These are phyloP conservation scores for Timandra comae DNA, from an alignment of 2,888 invertebrate species.

Conservation along the genomic window DNA sequence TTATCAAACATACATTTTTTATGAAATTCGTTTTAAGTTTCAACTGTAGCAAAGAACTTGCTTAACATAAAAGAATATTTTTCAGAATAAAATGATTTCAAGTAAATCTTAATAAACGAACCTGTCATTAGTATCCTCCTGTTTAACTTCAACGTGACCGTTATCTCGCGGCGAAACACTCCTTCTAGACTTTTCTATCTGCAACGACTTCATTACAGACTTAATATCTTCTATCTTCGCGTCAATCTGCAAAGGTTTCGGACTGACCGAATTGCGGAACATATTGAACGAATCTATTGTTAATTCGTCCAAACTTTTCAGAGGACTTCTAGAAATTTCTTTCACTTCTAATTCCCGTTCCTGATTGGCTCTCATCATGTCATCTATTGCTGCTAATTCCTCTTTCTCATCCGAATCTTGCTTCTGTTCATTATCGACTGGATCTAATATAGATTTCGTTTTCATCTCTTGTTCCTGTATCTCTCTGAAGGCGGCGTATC, in stretches of 20 bases:
- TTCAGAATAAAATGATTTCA: neutral
- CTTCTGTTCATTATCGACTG: constrained; percentile 43
- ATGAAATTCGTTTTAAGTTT: too few species aligned
- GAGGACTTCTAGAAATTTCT: constrained; percentile 50
- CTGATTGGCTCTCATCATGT: constrained; percentile 45
- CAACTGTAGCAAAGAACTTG: too few species aligned
- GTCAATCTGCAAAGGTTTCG: constrained; percentile 60
- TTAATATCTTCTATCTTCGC: constrained; percentile 69
- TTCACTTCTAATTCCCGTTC: constrained; percentile 39
- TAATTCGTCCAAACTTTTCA: constrained; percentile 59
- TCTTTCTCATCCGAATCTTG: constrained; percentile 61
- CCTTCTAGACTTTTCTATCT: constrained; percentile 51
- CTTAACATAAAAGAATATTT: too few species aligned
- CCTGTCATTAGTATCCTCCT: constrained; percentile 76
- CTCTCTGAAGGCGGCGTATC: constrained; percentile 93
- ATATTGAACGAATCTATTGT: constrained; percentile 61
- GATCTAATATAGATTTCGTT: constrained; percentile 53
- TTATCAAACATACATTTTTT: too few species aligned
- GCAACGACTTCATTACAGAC: constrained; percentile 64
- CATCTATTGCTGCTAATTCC: constrained; percentile 48
- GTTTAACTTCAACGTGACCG: constrained; percentile 51
- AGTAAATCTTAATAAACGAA: constrained; percentile 12
- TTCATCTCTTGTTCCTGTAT: constrained; percentile 86
- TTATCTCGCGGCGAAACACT: constrained; percentile 67
- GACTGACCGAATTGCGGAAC: constrained; percentile 64